Base-by-base conservation (phyloP, 2,113 vertebrate species). In the Sceloporus tristichus region DNA sequence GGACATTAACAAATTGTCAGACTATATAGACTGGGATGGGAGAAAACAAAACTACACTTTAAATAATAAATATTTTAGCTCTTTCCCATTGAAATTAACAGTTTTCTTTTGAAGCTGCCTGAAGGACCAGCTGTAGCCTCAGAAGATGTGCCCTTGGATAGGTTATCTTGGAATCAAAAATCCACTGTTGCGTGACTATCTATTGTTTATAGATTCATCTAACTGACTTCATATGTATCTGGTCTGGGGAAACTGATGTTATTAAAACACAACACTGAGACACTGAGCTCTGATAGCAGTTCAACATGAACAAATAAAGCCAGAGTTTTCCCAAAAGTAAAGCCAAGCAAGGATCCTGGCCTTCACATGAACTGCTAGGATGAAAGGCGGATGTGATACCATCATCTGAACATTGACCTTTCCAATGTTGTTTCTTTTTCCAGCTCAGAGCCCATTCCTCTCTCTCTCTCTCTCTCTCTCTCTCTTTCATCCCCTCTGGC, bases 191-290 rank as follows among this genome's bases (percentile, higher is more conserved):
- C 94, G 92, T 96, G 97, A 97, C 96, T 96, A 94, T 94, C 93
- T 92, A 89, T 93, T 97, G 95, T 96, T 96, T 96, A 97, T 96
- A 95, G 94, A 95, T 95, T 94, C 91, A 88, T 95, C 93, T 94
- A 96, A 95, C 94, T 93, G 79, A 94, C 94, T 96, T 95, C 91
- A 96, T 96, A 97, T 96, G 96, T 95, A 93, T 96, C 96, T 96
- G 94, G 95, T 96, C 95, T 92, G 94, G 93, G 93, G 96, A 97
- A 94, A 97, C 90, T 89, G 91, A 92, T 95, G 94, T 91, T 95
- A 95, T 96, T 94, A 96, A 97, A 97, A 98, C 96, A 95, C 95
- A 95, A 97, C 95, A 95, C 90, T 95, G 90, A 96, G 97, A 94
- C 97, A 96, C 40, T 91, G 91, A 95, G 94, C 94, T 94, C 94